Conservation (phyloP, 2,888 invertebrate species). For the Rhamnusium bicolor region DNA sequence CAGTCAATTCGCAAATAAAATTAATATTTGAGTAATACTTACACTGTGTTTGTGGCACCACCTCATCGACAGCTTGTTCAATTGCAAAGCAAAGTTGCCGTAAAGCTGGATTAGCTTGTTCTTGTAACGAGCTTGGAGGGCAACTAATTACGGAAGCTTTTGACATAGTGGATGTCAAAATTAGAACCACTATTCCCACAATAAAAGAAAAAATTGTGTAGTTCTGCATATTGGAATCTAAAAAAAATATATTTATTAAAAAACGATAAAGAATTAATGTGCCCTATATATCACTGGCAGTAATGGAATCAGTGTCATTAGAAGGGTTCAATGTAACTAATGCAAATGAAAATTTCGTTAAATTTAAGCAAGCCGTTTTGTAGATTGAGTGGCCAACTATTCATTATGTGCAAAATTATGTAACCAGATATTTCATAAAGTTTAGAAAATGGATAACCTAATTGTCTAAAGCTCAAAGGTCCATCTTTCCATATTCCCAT, state of each 20-base stretch:
- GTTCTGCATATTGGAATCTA: constrained; percentile 53
- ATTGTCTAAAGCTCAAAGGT: no score
- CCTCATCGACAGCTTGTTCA: constrained; percentile 59
- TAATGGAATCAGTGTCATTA: no score
- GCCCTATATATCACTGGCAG: no score
- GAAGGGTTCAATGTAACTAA: no score
- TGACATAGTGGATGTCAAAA: constrained; percentile 43
- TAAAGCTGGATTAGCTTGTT: constrained; percentile 54
- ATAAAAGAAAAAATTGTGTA: constrained; percentile 44
- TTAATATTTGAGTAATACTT: constrained; percentile 45
- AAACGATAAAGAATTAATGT: not conserved
- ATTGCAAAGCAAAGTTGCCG: constrained; percentile 58
- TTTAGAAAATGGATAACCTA: no score
- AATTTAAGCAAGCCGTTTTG: no score
- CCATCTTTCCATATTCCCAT: no score
- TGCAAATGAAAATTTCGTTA: no score
- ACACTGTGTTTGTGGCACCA: constrained; percentile 55
- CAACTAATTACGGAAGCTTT: constrained; percentile 59
- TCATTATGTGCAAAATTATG: no score
- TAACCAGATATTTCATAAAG: no score
- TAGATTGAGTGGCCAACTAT: no score
- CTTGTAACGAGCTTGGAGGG: constrained; percentile 52
- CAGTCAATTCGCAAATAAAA: no score
- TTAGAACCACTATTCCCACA: constrained; percentile 47
- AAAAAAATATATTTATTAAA: constrained; percentile 17